Evolutionary conservation across 2,888 invertebrate genomes (phyloP), one percentile per base, ranked within the genome.

Genomic region (Parelbella ahira): DNA sequence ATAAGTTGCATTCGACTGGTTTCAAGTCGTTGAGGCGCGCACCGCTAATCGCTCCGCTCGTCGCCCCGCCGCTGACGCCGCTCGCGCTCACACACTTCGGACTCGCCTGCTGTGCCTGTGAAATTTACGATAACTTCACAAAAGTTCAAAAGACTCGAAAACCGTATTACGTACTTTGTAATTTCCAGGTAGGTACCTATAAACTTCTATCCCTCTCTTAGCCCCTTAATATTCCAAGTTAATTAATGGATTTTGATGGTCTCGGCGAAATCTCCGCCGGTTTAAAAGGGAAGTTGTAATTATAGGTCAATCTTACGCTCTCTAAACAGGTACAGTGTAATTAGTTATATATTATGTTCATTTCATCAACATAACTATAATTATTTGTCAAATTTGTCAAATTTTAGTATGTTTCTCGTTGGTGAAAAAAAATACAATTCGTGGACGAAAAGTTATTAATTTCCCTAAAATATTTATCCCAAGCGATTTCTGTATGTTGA

Each of bases 1-100:
- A 99, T 47, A 98, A 90, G 80, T 95, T 96, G 84, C 98, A 98
- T 76, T 97, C 96, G 45, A 97, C 97, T 27, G 97, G 97, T 68
- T 96, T 96, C 46, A 91, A 89, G 57, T 94, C 94, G 24, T 89
- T 81, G 56, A 91, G 76, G 46, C 82, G 74, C 7, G 68, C 32
- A 54, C 70, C 44, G 44, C 67, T 53, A 38, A 69, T 48, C 37
- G 63, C 49, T 1, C 60, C 57, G 55, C 64, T 66, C 6, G 60
- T 38, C 47, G 60, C 48, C 4, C 71, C 77, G 72, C 71, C 70
- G 12, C 50, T 60, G 60, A 57, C 68, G 24, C 55, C 56, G 41
- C n/a, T n/a, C n/a, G 67, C 66, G 45, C 56, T 59, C 48, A 68
- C 74, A 45, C 66, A 63, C 63, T 78, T 84, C 50, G 76, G 79